Percentiles rank a stretch among this genome's conserved stretches.
Conservation (phyloP, 2,888 invertebrate species). For the Myopa tessellatipennis region DNA sequence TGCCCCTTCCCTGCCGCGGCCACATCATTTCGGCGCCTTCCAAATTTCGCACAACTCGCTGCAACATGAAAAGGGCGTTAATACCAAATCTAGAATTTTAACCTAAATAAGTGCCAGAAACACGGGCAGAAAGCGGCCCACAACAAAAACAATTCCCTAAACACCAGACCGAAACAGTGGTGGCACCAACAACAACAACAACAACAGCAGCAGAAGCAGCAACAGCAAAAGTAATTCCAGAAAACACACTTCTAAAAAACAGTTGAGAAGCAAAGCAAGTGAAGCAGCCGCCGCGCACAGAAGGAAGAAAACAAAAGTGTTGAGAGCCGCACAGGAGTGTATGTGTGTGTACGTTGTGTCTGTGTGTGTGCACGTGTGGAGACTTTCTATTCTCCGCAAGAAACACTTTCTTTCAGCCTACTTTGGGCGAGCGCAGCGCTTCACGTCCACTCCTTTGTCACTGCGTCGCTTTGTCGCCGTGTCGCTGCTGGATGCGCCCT, state of each 20-base stretch:
- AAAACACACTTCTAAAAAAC: slow-evolving; percentile 5
- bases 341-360: not conserved
- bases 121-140: not conserved
- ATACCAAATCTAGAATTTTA: slow-evolving; percentile 48
- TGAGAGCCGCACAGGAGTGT: not conserved
- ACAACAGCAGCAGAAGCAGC: slow-evolving; percentile 15
- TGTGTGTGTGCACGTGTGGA: not conserved
- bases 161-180: not conserved
- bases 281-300: not conserved
- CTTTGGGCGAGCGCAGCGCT: not conserved
- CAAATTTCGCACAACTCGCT: not conserved
- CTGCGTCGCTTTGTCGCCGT: slow-evolving; percentile 27
- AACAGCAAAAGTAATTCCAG: slow-evolving; percentile 22
- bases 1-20: not conserved
- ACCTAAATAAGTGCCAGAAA: slow-evolving; percentile 49
- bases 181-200: slow-evolving; percentile 18
- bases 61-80: slow-evolving; percentile 50
- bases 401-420: not conserved
- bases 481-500: slow-evolving; percentile 31
- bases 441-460: not conserved
- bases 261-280: not conserved
- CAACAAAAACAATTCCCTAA: slow-evolving; percentile 21
- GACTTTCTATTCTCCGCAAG: not conserved
- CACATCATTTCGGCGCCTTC: not conserved
- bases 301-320: too few species aligned